Conservation (phyloP, 2,113 vertebrate species). For the Eubucco bourcierii region DNA sequence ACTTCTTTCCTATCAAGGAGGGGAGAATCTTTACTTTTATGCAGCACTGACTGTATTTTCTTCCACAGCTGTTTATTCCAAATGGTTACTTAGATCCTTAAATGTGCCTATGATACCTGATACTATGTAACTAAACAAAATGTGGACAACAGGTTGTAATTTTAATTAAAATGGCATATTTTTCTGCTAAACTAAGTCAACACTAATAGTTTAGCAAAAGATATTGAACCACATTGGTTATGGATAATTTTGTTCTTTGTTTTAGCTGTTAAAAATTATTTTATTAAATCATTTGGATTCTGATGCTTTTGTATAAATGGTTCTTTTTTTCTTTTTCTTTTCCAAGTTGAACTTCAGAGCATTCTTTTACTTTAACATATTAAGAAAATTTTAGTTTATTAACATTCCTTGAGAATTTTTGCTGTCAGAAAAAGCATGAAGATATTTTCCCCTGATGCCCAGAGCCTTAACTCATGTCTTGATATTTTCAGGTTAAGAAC, state of each 20-base stretch:
- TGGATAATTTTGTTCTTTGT: neutral
- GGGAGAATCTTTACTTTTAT: neutral
- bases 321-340: neutral
- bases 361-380: neutral
- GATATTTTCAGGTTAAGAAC: neutral
- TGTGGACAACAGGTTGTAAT: neutral
- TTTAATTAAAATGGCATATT: neutral
- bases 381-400: neutral
- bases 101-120: neutral
- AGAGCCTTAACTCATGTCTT: neutral
- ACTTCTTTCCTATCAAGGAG: neutral
- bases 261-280: neutral
- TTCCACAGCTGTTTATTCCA: neutral
- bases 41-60: neutral
- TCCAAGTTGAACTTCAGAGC: neutral
- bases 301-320: neutral
- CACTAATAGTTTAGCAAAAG: neutral
- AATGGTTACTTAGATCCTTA: neutral
- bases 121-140: neutral
- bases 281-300: neutral
- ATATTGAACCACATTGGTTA: neutral
- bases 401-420: neutral
- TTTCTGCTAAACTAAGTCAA: neutral
- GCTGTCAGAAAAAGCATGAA: neutral
- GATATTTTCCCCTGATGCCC: neutral